phyloP scores from a whole-genome alignment of 2,888 invertebrate genomes.

The Erebia aethiops region DNA sequence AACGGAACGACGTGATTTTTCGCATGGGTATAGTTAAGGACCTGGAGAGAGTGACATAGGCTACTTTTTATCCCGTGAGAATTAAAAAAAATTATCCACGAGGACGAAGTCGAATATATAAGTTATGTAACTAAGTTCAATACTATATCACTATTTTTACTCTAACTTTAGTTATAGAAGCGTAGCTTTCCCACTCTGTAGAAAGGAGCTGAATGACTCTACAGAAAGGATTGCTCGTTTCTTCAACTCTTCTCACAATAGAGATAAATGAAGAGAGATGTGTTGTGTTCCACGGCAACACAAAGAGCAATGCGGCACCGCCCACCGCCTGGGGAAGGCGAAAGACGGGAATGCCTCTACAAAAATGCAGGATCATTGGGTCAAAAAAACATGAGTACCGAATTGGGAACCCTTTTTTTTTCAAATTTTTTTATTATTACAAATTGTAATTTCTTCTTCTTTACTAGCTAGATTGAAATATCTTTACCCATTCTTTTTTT shows the following conservation, averaged over 20 bases:
- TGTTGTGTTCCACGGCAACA: conserved; percentile 9
- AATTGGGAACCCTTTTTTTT: background rate
- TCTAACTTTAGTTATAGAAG: background rate
- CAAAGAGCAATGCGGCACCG: background rate
- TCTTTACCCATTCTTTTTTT: too few species aligned
- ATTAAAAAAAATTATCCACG: background rate
- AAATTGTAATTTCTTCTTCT: too few species aligned
- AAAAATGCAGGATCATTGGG: background rate
- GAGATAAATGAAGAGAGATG: conserved; percentile 21
- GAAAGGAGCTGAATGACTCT: conserved; percentile 16
- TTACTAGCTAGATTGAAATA: too few species aligned
- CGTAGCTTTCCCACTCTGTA: conserved; percentile 10
- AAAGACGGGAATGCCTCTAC: background rate
- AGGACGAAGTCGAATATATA: background rate
- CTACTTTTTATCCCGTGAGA: too few species aligned
- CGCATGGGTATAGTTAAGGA: too few species aligned
- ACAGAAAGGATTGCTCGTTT: conserved; percentile 19
- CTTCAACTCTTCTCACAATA: conserved; percentile 15
- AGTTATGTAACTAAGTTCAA: background rate
- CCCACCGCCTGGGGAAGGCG: background rate
- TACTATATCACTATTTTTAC: background rate
- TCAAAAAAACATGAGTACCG: background rate
- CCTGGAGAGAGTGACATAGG: too few species aligned
- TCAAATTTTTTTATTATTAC: too few species aligned
- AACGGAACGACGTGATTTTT: too few species aligned